Evolutionary conservation across 2,113 vertebrate species (phyloP), one percentile per base, ranked within the genome.

Genomic region (Dinomys branickii): DNA sequence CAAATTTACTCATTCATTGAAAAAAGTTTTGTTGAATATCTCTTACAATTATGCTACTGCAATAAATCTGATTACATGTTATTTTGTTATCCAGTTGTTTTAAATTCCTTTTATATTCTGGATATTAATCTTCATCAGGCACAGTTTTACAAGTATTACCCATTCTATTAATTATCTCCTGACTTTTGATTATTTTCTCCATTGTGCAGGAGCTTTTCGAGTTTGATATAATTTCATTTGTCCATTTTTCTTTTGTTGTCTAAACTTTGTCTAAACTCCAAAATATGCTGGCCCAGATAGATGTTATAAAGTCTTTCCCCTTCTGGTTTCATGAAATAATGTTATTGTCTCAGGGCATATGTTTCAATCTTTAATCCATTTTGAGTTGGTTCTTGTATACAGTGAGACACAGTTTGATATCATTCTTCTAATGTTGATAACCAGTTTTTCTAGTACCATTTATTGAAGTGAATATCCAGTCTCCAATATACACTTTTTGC

Each of bases 1-100:
- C 88, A 90, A 87, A 92, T 95, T 8, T 81, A 94, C 78, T 59
- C 69, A 95, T 92, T 91, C 82, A 94, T 91, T 96, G 9, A 89
- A 88, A 94, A 52, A 54, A 22, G 28, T 75, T 90, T 87, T 94
- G 90, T 88, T 83, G 81, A 96, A 50, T 91, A 87, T 0, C 20
- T 90, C n/a, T 61, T 47, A 89, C 59, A 95, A 50, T 78, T 91
- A 92, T 85, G 58, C 33, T n/a, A 93, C 0, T 50, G 6, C 35
- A 54, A 54, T 61, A 83, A 90, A 61, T 17, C 35, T 41, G 33
- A 86, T 35, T 54, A 33, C 1, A 73, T 38, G 1, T 69, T 56
- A 67, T 35, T 58, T 85, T 92, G 35, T n/a, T 63, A 22, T 54
- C 35, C 30, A 50, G 19, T 52, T 67, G 0, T 24, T 22, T 44